phyloP scores from a whole-genome alignment of 2,113 vertebrate genomes.

The Scomber scombrus region DNA sequence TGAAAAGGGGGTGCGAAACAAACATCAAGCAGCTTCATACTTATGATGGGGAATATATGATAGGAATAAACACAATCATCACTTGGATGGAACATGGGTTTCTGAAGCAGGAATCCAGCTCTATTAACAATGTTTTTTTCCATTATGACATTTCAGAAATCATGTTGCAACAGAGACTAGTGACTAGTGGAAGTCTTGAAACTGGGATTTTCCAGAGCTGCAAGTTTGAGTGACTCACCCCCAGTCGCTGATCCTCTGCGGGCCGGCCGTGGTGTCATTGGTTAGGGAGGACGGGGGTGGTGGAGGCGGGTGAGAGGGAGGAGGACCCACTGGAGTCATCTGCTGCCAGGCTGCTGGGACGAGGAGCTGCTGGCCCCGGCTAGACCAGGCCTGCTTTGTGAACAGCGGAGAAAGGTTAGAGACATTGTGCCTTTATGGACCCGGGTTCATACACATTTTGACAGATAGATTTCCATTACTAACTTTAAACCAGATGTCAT shows the following conservation, averaged over 20 bases:
- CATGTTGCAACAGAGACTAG: neutral
- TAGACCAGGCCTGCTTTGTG: conserved; percentile 90
- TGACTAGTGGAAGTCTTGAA: neutral
- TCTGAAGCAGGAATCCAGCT: neutral
- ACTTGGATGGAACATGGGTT: neutral
- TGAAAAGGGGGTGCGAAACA: neutral
- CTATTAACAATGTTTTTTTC: neutral
- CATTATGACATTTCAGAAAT: neutral
- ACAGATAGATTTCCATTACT: no score
- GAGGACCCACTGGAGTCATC: conserved; percentile 83
- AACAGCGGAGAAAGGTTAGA: neutral
- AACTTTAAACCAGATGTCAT: no score
- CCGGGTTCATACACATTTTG: no score
- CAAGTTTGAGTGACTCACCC: conserved; percentile 85
- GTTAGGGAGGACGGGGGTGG: conserved; percentile 87
- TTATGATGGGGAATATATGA: no score
- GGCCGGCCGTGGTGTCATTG: conserved; percentile 88
- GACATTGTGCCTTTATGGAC: neutral
- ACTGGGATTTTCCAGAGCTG: conserved; percentile 8
- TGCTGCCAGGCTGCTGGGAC: conserved; percentile 95
- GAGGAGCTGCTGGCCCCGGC: conserved; percentile 92
- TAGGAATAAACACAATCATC: no score
- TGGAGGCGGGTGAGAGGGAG: conserved; percentile 79
- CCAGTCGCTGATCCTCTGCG: conserved; percentile 94
- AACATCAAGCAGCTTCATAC: neutral